Evolutionary conservation across 2,888 invertebrate species (phyloP).

Genomic region (Amiota minor): DNA sequence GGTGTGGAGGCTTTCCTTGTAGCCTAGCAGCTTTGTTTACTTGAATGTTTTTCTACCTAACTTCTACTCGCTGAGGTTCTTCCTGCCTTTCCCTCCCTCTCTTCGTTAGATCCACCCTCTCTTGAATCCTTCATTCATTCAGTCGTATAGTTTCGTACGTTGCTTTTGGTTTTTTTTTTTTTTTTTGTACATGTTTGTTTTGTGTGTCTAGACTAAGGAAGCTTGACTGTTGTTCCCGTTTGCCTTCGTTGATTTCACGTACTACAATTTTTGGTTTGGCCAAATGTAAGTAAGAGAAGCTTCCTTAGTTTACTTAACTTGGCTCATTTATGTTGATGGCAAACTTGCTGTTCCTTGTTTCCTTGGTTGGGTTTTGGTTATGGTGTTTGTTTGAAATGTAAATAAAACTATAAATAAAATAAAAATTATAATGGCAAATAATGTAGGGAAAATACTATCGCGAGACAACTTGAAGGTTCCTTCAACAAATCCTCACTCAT

Average conservation of each 20-base stretch:
- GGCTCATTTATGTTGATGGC: neutral
- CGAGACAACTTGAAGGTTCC: neutral
- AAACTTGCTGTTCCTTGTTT: neutral
- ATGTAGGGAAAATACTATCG: too few relatives aligned
- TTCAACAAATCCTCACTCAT: neutral
- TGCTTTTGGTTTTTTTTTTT: slow-evolving; percentile 34
- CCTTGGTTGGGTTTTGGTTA: too few relatives aligned
- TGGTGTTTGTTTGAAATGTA: too few relatives aligned
- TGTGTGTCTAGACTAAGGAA: slow-evolving; percentile 47
- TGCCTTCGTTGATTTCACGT: too few relatives aligned
- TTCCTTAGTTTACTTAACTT: neutral
- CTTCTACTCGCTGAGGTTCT: too few relatives aligned
- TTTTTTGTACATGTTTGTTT: slow-evolving; percentile 51
- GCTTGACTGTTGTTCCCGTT: too few relatives aligned
- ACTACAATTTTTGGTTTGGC: too few relatives aligned
- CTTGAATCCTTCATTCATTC: too few relatives aligned
- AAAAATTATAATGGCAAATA: too few relatives aligned
- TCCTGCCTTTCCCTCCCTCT: neutral
- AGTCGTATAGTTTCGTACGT: neutral
- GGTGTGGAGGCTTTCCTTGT: neutral
- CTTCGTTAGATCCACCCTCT: neutral
- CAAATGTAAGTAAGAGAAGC: too few relatives aligned
- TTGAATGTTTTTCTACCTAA: slow-evolving; percentile 24
- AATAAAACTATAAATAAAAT: too few relatives aligned
- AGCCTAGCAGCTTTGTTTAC: slow-evolving; percentile 11